phyloP scores from a whole-genome alignment of 2,888 invertebrate species.

The Rhagonycha fulva region DNA sequence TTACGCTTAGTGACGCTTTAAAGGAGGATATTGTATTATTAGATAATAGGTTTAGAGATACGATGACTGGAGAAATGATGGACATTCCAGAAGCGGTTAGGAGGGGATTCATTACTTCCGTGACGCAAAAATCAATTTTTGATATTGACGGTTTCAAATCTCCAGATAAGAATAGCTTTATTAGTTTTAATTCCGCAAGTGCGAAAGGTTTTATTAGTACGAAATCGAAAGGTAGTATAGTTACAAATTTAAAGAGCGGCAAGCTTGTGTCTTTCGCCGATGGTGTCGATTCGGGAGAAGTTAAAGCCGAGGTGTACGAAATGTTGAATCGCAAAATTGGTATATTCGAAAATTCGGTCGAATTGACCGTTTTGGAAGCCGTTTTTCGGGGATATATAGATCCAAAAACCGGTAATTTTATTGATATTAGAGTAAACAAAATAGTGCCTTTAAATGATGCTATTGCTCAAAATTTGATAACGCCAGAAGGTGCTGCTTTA shows the following conservation, averaged over 20 bases:
- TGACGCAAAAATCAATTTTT: constrained; percentile 86
- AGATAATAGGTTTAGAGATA: constrained; percentile 76
- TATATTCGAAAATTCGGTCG: constrained; percentile 73
- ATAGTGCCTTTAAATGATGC: constrained; percentile 84
- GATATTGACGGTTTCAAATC: constrained; percentile 91
- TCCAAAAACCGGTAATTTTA: constrained; percentile 82
- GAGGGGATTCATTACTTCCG: constrained; percentile 85
- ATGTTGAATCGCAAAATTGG: constrained; percentile 85
- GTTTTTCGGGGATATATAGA: constrained; percentile 86
- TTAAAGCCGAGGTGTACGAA: constrained; percentile 84
- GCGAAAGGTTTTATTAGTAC: constrained; percentile 77
- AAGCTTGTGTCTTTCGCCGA: constrained; percentile 78
- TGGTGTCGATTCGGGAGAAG: constrained; percentile 76
- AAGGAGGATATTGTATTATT: constrained; percentile 78
- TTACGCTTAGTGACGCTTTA: constrained; percentile 86
- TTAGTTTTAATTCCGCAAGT: constrained; percentile 82
- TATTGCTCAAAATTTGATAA: constrained; percentile 81
- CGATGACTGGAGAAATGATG: constrained; percentile 71
- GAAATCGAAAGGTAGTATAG: constrained; percentile 70
- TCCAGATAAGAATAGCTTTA: constrained; percentile 77
- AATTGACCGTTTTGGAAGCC: constrained; percentile 84
- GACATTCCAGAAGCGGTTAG: constrained; percentile 86
- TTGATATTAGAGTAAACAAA: constrained; percentile 73
- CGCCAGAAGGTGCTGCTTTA: constrained; percentile 85
- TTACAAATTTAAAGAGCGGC: constrained; percentile 74